Evolutionary conservation across 2,113 vertebrate genomes (phyloP), one percentile per base, ranked within the genome.

Genomic region (Haliaeetus leucogaster): DNA sequence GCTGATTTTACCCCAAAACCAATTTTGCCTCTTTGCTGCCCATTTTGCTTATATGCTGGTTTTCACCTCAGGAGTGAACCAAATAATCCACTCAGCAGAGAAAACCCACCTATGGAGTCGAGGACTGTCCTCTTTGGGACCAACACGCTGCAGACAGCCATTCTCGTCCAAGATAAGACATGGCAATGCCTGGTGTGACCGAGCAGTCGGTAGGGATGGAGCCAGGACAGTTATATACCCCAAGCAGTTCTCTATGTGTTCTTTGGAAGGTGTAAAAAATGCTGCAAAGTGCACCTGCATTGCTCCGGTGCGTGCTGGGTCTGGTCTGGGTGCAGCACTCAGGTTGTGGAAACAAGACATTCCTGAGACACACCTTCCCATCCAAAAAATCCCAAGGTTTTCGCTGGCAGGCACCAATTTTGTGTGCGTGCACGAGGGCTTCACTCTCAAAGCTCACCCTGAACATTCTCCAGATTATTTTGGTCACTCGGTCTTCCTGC

Each of bases 21-120:
- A 52, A 0, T 43, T 79, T 40, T 68, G 27, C n/a, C 16, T 53
- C 67, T 7, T 73, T 52, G 42, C 13, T 68, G 26, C 20, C 22
- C 2, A 1, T 58, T 83, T 74, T 71, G 17, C 13, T 25, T 7
- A 5, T 13, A 10, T 6, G 4, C 7, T 1, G 2, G 3, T 62
- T 94, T 89, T 48, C 34, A 88, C 40, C 72, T 85, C 29, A 52
- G 59, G 13, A 36, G 11, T n/a, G 45, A 83, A 67, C 26, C 26
- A 83, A 74, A 72, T 55, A 55, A 82, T 14, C 10, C 36, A 58
- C 6, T 68, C 27, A 61, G 66, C 3, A 53, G 38, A 48, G 56
- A 92, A 95, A 86, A 66, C 29, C 26, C 26, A 45, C 17, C 25
- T 26, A 23, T 9, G 23, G 66, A 79, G 26, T 26, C 2, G 2